phyloP scores from a whole-genome alignment of 2,888 invertebrate species.

The Eulithis prunata region DNA sequence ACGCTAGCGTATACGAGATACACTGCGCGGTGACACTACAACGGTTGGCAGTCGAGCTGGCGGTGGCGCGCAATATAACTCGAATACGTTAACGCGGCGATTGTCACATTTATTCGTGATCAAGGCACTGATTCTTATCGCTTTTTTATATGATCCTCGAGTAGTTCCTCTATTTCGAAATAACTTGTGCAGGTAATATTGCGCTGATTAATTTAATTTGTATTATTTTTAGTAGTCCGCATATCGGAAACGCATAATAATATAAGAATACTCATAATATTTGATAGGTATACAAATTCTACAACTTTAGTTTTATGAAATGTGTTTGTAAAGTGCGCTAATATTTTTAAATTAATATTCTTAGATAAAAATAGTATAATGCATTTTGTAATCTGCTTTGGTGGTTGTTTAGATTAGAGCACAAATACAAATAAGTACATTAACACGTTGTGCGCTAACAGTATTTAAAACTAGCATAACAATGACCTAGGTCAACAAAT shows the following conservation, averaged over 20 bases:
- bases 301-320: not conserved
- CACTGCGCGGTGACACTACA: too few relatives aligned
- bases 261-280: slow-evolving; percentile 34
- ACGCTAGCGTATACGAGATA: too few relatives aligned
- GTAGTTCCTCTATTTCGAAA: not conserved
- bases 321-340: slow-evolving; percentile 6
- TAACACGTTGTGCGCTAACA: slow-evolving; percentile 11
- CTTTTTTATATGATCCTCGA: too few relatives aligned
- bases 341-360: slow-evolving; percentile 5
- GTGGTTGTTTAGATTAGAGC: slow-evolving; percentile 29
- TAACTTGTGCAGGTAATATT: not conserved
- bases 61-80: too few relatives aligned
- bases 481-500: not conserved
- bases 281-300: slow-evolving; percentile 1
- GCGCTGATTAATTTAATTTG: slow-evolving; percentile 29
- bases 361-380: not conserved
- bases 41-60: too few relatives aligned
- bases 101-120: too few relatives aligned
- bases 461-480: slow-evolving; percentile 11
- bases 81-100: too few relatives aligned
- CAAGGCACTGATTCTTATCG: too few relatives aligned
- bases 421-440: slow-evolving; percentile 9
- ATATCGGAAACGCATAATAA: slow-evolving; percentile 28
- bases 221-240: slow-evolving; percentile 14
- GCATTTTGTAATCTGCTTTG: slow-evolving; percentile 29